Percentiles rank a stretch among this genome's conserved stretches.
phyloP scores from a whole-genome alignment of 92 coral and sea anemone genomes.

The Siderastrea siderea region DNA sequence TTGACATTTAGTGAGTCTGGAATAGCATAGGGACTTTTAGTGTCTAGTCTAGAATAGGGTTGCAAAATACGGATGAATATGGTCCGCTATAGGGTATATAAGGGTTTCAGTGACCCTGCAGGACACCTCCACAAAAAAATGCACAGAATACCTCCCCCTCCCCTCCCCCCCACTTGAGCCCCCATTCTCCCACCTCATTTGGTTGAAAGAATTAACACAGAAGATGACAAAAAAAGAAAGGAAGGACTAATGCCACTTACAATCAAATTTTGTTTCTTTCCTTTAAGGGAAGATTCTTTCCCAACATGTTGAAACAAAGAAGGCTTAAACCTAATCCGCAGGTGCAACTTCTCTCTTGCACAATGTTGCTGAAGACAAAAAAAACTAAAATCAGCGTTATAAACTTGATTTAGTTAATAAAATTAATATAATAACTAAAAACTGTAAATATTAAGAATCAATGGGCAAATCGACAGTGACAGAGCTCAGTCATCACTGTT shows the following conservation, averaged over 20 bases:
- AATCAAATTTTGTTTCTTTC: slow-evolving; percentile 91
- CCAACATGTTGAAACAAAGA: slow-evolving; percentile 98
- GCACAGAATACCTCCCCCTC: too few species aligned
- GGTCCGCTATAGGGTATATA: too few species aligned
- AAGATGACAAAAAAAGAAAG: not conserved
- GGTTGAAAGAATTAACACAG: not conserved
- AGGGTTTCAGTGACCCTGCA: too few species aligned
- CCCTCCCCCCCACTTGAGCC: too few species aligned
- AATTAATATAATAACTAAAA: not conserved
- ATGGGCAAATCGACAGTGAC: too few species aligned
- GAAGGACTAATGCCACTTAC: slow-evolving; percentile 64
- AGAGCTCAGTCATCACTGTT: not conserved
- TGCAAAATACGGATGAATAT: too few species aligned
- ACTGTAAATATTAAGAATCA: too few species aligned
- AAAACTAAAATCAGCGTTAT: not conserved
- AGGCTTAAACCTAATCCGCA: slow-evolving; percentile 95
- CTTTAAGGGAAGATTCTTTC: slow-evolving; percentile 93
- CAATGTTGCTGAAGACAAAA: slow-evolving; percentile 80
- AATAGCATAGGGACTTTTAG: too few species aligned
- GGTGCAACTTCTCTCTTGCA: slow-evolving; percentile 87
- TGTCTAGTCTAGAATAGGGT: too few species aligned
- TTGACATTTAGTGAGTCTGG: too few species aligned
- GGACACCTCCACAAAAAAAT: too few species aligned
- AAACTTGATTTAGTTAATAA: not conserved
- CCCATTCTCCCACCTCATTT: too few species aligned